Evolutionary conservation across 2,888 invertebrate species (phyloP).

Genomic region (Sylvicola cinctus): DNA sequence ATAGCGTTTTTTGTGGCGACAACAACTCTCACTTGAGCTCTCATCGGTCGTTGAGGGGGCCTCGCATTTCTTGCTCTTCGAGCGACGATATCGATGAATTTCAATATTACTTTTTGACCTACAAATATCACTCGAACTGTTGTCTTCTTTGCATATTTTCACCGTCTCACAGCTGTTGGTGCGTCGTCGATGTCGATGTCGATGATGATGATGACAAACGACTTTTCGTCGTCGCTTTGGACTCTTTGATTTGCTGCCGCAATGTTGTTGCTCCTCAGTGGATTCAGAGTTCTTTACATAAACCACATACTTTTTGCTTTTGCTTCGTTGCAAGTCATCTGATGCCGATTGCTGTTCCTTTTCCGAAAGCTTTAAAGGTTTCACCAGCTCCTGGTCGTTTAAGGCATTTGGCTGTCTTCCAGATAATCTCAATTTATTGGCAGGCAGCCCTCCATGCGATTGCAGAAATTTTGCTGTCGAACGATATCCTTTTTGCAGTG

Average conservation of each 20-base stretch:
- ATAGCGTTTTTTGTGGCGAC: no score
- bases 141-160: slow-evolving; percentile 7
- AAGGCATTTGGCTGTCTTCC: slow-evolving; percentile 21
- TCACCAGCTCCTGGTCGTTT: slow-evolving; percentile 19
- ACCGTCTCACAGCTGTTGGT: slow-evolving; percentile 20
- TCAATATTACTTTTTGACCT: slow-evolving; percentile 26
- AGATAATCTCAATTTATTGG: slow-evolving; percentile 35
- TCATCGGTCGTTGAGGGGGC: no score
- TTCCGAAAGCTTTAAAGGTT: slow-evolving; percentile 21
- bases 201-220: slow-evolving; percentile 11
- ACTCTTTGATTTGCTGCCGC: no score
- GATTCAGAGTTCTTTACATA: slow-evolving; percentile 20
- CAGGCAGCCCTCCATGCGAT: slow-evolving; percentile 72
- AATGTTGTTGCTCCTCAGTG: slow-evolving; percentile 15
- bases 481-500: slow-evolving; percentile 64
- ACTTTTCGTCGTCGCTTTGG: slow-evolving; percentile 2
- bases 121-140: slow-evolving; percentile 18
- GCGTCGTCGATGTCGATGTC: slow-evolving; percentile 17
- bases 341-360: slow-evolving; percentile 16
- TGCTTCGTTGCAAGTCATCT: slow-evolving; percentile 14
- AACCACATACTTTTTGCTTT: slow-evolving; percentile 16
- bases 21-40: slow-evolving; percentile 27
- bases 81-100: slow-evolving; percentile 15
- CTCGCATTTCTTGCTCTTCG: no score
- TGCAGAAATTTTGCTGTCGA: slow-evolving; percentile 86